Conservation (phyloP, 2,888 invertebrate species). For the Auanema sp. region DNA sequence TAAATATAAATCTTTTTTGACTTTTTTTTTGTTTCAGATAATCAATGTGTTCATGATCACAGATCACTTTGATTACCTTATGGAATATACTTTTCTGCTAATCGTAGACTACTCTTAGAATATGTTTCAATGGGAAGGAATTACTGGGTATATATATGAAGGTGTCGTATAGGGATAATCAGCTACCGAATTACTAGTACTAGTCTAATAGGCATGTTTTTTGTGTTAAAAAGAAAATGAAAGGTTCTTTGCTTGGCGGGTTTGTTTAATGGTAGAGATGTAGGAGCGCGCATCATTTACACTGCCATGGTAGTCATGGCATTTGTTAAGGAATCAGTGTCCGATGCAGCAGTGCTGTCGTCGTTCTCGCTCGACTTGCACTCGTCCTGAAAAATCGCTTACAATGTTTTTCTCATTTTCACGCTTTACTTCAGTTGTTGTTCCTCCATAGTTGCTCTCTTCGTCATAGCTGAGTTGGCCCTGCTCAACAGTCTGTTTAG, state of each 20-base stretch:
- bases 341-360: slow-evolving; percentile 9
- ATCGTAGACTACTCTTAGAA: slow-evolving; percentile 21
- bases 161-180: slow-evolving; percentile 7
- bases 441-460: slow-evolving; percentile 45
- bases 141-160: slow-evolving; percentile 16
- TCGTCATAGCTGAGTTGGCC: slow-evolving; percentile 28
- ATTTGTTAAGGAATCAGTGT: slow-evolving; percentile 21
- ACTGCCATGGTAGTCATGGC: neutral
- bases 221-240: too few relatives aligned
- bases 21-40: neutral
- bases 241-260: too few relatives aligned
- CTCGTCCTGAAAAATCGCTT: slow-evolving; percentile 19
- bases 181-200: neutral
- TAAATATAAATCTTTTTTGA: neutral
- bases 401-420: neutral
- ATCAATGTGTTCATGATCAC: neutral
- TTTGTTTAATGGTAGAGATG: too few relatives aligned
- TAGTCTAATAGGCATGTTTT: too few relatives aligned
- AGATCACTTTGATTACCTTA: slow-evolving; percentile 15
- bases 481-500: slow-evolving; percentile 10
- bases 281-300: too few relatives aligned
- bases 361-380: slow-evolving; percentile 21
- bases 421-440: slow-evolving; percentile 36
- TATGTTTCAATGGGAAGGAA: slow-evolving; percentile 11
- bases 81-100: slow-evolving; percentile 26